Evolutionary conservation across 2,888 invertebrate genomes (phyloP), one percentile per base, ranked within the genome.

Genomic region (Phortica okadai): DNA sequence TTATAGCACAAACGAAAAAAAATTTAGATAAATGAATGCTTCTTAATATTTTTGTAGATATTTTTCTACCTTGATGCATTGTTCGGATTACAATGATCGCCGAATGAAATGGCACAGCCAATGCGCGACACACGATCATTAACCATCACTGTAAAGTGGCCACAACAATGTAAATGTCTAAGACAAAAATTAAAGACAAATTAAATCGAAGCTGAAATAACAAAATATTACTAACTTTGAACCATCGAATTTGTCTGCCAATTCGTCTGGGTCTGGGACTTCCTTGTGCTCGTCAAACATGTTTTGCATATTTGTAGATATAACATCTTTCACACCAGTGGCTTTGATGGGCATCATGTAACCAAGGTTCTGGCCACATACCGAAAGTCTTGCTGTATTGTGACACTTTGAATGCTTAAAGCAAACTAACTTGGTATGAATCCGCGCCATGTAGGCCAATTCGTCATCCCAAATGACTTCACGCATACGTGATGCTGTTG

Each of bases 51-150:
- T 14, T 42, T 8, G 3, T 10, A 33, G 42, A 33, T 10, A 66
- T 33, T 33, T 33, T 25, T 10, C 6, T 67, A 84, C 79, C 79
- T 73, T 0, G 0, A 0, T 1, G 2, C 1, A 0, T 25, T 2
- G 0, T 8, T 10, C 11, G 44, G 7, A 7, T 44, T 44, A 16
- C 85, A 87, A 25, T 77, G 7, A 0, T 41, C 70, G 5, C 73
- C 88, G 2, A 70, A 5, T 0, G 58, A 77, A 11, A 82, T n/a
- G 6, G 70, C 80, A 45, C 85, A 85, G 4, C 85, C 85, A n/a
- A 88, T 75, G 2, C 88, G 82, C 0, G 88, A 86, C 4, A 82
- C 78, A 0, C 82, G 87, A 77, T 85, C 85, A 45, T 16, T 86
- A 16, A 74, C 11, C 0, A 85, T 45, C 0, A 77, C 41, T 5